A percentile compares a stretch with the other conserved stretches of the same genome.
Conservation (phyloP, 2,113 vertebrate genomes). For the Eurypyga helias region DNA sequence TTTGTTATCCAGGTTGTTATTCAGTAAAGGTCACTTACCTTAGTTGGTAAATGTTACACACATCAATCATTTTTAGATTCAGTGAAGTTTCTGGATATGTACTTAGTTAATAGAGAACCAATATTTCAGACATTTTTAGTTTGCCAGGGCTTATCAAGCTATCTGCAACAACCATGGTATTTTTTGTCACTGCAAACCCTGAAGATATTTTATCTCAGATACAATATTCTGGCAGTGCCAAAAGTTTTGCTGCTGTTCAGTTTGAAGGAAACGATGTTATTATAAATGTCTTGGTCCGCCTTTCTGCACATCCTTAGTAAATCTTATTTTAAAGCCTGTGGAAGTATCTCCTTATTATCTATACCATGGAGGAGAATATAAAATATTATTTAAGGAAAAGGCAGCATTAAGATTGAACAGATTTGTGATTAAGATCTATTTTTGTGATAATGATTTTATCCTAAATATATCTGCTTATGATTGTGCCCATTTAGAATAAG, state of each 20-base stretch:
- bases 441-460: not conserved
- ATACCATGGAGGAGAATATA: not conserved
- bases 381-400: not conserved
- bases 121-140: not conserved
- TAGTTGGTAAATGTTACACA: not conserved
- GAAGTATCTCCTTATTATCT: not conserved
- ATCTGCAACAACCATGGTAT: not conserved
- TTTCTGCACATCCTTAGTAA: not conserved
- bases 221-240: not conserved
- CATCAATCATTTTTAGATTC: not conserved
- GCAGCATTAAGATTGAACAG: not conserved
- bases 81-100: not conserved
- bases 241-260: not conserved
- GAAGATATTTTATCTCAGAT: not conserved
- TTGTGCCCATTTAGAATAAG: not conserved
- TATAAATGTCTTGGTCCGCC: not conserved
- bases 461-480: not conserved
- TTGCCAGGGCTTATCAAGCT: not conserved
- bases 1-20: not conserved
- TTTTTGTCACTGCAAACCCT: not conserved
- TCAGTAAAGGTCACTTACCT: constrained; percentile 2
- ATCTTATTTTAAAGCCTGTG: not conserved
- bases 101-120: constrained; percentile 4
- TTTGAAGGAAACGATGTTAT: not conserved
- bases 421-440: not conserved